Evolutionary conservation across 2,888 invertebrate species (phyloP).

Genomic region (Acronicta aceris): DNA sequence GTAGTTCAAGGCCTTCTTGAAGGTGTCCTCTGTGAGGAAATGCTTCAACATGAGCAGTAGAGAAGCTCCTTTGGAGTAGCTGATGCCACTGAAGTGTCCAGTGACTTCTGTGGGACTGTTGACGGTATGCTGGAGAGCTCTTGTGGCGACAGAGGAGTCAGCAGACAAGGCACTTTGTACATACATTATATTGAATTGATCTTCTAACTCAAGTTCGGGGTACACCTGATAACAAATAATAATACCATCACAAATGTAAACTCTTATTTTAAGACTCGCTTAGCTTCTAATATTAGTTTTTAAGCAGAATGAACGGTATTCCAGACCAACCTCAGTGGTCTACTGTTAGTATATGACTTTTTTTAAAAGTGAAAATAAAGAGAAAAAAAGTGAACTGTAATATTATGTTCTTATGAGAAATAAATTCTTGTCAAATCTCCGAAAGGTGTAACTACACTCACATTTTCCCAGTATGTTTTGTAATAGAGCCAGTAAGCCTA

Average conservation of each 20-base stretch:
- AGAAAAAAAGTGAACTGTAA: too few relatives aligned
- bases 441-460: too few relatives aligned
- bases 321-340: too few relatives aligned
- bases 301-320: too few relatives aligned
- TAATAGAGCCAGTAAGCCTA: too few relatives aligned
- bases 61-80: constrained; percentile 91
- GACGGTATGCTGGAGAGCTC: constrained; percentile 90
- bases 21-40: constrained; percentile 87
- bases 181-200: constrained; percentile 92
- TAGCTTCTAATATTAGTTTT: too few relatives aligned
- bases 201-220: constrained; percentile 87
- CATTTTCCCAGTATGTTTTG: too few relatives aligned
- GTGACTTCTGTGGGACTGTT: constrained; percentile 90
- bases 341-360: too few relatives aligned
- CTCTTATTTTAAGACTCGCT: too few relatives aligned
- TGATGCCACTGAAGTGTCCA: constrained; percentile 91
- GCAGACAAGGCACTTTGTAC: constrained; percentile 90
- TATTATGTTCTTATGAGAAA: too few relatives aligned
- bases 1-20: constrained; percentile 86
- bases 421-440: too few relatives aligned
- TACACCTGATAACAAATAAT: constrained; percentile 68
- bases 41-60: constrained; percentile 92
- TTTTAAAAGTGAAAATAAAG: too few relatives aligned
- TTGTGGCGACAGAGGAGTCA: constrained; percentile 75
- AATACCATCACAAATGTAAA: not conserved